phyloP scores from a whole-genome alignment of 2,888 invertebrate species.

The Uropetala carovei region DNA sequence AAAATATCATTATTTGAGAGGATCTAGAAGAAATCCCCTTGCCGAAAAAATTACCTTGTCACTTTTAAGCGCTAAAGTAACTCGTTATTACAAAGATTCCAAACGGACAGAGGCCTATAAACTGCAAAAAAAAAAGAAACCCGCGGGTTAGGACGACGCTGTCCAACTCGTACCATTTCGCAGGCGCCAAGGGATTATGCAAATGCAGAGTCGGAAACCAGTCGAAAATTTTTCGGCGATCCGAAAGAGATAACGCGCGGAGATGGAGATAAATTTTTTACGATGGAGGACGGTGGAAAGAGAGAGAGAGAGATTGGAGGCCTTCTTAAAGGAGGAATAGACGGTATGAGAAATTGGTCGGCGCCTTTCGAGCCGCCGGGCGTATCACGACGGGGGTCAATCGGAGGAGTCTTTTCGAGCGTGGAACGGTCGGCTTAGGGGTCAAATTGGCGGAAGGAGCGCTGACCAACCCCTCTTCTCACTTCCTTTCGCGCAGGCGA shows the following conservation, averaged over 20 bases:
- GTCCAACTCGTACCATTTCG: background rate
- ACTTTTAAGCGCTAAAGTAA: slow-evolving; percentile 3
- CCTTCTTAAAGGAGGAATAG: too few species aligned
- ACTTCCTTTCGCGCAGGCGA: too few species aligned
- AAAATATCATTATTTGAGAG: background rate
- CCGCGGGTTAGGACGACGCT: background rate
- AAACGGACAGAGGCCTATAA: background rate
- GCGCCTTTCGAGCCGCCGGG: background rate
- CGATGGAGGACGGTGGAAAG: background rate
- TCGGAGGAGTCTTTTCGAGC: background rate
- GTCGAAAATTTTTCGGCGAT: slow-evolving; percentile 7
- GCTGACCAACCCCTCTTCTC: background rate
- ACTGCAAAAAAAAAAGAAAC: background rate
- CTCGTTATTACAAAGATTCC: background rate
- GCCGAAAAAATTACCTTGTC: slow-evolving; percentile 1
- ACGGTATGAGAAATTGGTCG: background rate
- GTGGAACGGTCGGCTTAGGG: background rate
- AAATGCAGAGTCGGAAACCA: background rate
- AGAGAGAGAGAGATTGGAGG: too few species aligned
- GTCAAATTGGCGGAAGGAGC: background rate
- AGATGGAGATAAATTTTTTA: slow-evolving; percentile 6
- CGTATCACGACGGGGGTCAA: background rate
- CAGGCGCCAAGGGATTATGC: slow-evolving; percentile 27
- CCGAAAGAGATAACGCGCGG: background rate
- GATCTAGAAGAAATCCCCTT: background rate